Conservation (phyloP, 2,113 vertebrate species). For the Paradisaea rubra region DNA sequence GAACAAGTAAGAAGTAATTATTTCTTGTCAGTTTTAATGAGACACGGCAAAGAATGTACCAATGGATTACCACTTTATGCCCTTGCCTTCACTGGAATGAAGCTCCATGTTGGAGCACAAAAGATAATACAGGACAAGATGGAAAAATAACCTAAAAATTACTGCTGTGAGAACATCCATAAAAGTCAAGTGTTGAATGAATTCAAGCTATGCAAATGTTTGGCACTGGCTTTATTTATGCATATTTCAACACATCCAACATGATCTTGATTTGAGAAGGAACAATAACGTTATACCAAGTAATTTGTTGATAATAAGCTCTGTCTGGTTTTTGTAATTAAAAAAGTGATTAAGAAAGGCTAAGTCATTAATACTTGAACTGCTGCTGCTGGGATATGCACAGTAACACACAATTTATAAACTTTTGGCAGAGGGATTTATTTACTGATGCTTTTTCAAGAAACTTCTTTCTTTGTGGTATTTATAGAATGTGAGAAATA, state of each 20-base stretch:
- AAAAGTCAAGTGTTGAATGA: not conserved
- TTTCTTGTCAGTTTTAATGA: slow-evolving; percentile 35
- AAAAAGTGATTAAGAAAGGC: slow-evolving; percentile 33
- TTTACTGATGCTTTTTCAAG: slow-evolving; percentile 2
- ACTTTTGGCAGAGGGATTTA: slow-evolving; percentile 22
- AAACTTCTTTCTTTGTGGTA: not conserved
- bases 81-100: not conserved
- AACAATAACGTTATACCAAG: slow-evolving; percentile 43
- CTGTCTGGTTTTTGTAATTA: slow-evolving; percentile 44
- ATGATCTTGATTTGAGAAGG: slow-evolving; percentile 13
- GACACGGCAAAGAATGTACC: not conserved
- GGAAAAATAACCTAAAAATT: not conserved
- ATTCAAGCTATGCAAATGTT: not conserved
- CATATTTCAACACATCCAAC: not conserved
- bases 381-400: not conserved
- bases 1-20: slow-evolving; percentile 34
- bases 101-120: not conserved
- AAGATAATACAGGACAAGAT: not conserved
- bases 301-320: slow-evolving; percentile 32
- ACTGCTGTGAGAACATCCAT: not conserved
- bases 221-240: not conserved
- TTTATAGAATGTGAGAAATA: not conserved
- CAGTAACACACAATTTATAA: slow-evolving; percentile 2
- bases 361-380: slow-evolving; percentile 5
- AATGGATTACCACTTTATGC: not conserved